Evolutionary conservation across 1,140 invertebrate species (phyloP).

Genomic region (Hylyphantes graminicola): DNA sequence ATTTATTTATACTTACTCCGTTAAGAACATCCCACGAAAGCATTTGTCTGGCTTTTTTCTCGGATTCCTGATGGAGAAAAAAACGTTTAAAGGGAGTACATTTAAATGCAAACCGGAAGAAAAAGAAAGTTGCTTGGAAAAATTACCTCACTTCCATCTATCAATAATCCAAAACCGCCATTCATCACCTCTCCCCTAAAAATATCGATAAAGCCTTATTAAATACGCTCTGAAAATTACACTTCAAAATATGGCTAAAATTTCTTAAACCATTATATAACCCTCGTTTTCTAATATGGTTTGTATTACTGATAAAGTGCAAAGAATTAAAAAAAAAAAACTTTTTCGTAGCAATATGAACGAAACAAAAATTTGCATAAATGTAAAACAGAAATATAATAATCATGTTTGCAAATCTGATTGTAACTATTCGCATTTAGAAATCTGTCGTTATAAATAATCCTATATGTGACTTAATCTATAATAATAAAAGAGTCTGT

Average conservation of each 20-base stretch:
- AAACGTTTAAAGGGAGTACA: background rate
- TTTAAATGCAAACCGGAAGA: background rate
- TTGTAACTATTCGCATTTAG: too few relatives aligned
- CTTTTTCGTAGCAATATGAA: too few relatives aligned
- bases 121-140: background rate
- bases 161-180: slow-evolving; percentile 77
- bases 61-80: slow-evolving; percentile 68
- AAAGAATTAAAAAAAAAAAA: too few relatives aligned
- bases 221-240: background rate
- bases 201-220: slow-evolving; percentile 9
- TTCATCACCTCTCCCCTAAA: slow-evolving; percentile 77
- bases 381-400: too few relatives aligned
- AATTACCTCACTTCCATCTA: slow-evolving; percentile 73
- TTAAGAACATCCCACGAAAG: slow-evolving; percentile 78
- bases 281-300: too few relatives aligned
- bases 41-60: slow-evolving; percentile 70
- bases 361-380: too few relatives aligned
- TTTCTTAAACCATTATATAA: background rate
- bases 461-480: too few relatives aligned
- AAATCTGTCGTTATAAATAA: too few relatives aligned
- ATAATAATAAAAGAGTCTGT: background rate
- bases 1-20: slow-evolving; percentile 69
- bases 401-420: too few relatives aligned
- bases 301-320: too few relatives aligned
- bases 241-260: slow-evolving; percentile 4